Evolutionary conservation across 2,797 vertebrate species (phyloP).

Genomic region (Platalea minor): DNA sequence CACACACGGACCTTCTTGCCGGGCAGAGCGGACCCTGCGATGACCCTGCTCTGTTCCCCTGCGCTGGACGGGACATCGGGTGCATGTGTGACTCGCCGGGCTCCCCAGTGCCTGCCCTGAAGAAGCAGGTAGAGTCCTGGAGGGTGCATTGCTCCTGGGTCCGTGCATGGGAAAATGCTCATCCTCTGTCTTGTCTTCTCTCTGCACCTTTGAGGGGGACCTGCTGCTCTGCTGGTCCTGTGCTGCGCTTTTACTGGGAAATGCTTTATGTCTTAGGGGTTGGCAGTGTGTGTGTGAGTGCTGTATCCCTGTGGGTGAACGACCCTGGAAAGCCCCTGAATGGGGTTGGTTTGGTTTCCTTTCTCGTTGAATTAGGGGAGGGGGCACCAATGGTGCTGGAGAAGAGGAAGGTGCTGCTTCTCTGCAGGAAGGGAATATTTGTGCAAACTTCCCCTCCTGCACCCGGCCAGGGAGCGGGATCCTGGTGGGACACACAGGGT

Average conservation of each 20-base stretch:
- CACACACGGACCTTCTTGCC: not conserved
- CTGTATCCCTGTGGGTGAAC: not conserved
- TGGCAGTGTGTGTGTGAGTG: rapidly evolving
- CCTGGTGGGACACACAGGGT: not conserved
- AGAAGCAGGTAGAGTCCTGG: not conserved
- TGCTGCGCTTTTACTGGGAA: not conserved
- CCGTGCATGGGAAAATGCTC: rapidly evolving
- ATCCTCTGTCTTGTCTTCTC: too few species aligned
- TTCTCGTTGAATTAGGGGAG: not conserved
- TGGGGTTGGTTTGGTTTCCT: rapidly evolving
- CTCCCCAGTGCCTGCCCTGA: not conserved
- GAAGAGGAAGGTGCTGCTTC: not conserved
- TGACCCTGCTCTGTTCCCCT: rapidly evolving
- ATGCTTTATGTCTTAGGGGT: not conserved
- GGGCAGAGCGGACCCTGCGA: not conserved
- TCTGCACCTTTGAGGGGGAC: not conserved
- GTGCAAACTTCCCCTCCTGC: not conserved
- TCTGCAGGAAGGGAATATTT: not conserved
- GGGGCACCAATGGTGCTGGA: not conserved
- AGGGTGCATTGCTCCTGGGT: rapidly evolving
- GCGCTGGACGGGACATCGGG: not conserved
- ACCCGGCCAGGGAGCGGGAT: rapidly evolving
- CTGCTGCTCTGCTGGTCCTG: not conserved
- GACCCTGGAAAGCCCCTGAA: not conserved
- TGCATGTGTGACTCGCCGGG: not conserved